Conservation (phyloP, 2,888 invertebrate species). For the Sarcophaga subvicina region DNA sequence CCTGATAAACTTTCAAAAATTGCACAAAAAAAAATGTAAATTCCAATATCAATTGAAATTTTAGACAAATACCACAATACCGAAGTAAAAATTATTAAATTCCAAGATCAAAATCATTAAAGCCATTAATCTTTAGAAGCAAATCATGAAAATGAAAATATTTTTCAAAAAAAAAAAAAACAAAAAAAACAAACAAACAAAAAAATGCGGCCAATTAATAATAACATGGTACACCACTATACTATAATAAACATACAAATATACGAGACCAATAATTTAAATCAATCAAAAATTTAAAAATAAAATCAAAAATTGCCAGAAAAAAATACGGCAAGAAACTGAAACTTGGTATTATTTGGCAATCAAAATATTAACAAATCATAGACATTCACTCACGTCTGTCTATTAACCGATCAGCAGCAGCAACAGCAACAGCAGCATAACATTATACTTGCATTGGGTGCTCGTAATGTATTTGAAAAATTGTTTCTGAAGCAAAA, state of each 20-base stretch:
- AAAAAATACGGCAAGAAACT: background rate
- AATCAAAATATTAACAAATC: slow-evolving; percentile 55
- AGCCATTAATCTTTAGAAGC: background rate
- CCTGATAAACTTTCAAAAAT: background rate
- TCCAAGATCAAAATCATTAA: slow-evolving; percentile 22
- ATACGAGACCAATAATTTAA: slow-evolving; percentile 52
- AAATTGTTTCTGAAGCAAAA: slow-evolving; percentile 52
- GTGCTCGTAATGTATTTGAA: slow-evolving; percentile 11
- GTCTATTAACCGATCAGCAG: slow-evolving; percentile 9
- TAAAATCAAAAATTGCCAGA: background rate
- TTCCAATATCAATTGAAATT: background rate
- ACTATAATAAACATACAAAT: slow-evolving; percentile 39
- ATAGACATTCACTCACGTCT: slow-evolving; percentile 53
- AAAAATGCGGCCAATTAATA: slow-evolving; percentile 48
- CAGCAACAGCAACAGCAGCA: slow-evolving; percentile 1
- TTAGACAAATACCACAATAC: background rate
- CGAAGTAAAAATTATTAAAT: background rate
- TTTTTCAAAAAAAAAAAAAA: background rate
- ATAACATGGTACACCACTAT: slow-evolving; percentile 31
- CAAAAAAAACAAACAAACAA: background rate
- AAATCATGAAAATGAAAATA: background rate
- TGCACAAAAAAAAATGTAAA: background rate
- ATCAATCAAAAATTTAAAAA: slow-evolving; percentile 56
- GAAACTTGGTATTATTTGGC: slow-evolving; percentile 43
- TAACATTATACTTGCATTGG: slow-evolving; percentile 11